A percentile compares a stretch with the other conserved stretches of the same genome.
Evolutionary conservation across 1,140 invertebrate genomes (phyloP).

Genomic region (Aphis gossypii): DNA sequence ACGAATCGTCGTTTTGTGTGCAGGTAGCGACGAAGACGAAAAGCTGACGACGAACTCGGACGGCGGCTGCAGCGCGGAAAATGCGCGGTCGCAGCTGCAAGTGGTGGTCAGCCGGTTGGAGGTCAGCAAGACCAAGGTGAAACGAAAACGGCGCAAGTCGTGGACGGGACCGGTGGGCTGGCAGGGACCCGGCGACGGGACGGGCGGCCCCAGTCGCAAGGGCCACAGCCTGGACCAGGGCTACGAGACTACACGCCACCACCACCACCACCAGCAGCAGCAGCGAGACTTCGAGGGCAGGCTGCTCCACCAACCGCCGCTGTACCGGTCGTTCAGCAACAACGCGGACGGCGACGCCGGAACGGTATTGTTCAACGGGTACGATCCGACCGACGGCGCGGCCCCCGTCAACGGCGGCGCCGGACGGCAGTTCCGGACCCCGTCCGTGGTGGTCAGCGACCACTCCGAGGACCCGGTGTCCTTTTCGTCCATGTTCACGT

Average conservation of each 20-base stretch:
- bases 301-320: not conserved
- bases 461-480: conserved; percentile 75
- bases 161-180: conserved; percentile 58
- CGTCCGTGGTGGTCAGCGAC: conserved; percentile 83
- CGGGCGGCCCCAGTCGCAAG: conserved; percentile 25
- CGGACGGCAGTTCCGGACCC: conserved; percentile 70
- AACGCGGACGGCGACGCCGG: conserved; percentile 24
- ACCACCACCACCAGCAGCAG: not conserved
- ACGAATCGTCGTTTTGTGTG: not conserved
- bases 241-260: conserved; percentile 25
- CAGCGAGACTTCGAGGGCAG: not conserved
- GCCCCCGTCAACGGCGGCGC: conserved; percentile 59
- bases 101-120: conserved; percentile 23
- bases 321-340: conserved; percentile 10
- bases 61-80: not conserved
- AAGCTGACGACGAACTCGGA: not conserved
- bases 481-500: conserved; percentile 65
- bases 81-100: not conserved
- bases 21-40: conserved; percentile 20
- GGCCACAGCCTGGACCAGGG: conserved; percentile 58
- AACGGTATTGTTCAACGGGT: not conserved
- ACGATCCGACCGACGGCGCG: not conserved
- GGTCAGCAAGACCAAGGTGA: conserved; percentile 31
- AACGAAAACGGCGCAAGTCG: conserved; percentile 59
- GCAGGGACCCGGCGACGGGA: not conserved